Evolutionary conservation across 2,113 vertebrate species (phyloP).

Genomic region (Scophthalmus maximus): DNA sequence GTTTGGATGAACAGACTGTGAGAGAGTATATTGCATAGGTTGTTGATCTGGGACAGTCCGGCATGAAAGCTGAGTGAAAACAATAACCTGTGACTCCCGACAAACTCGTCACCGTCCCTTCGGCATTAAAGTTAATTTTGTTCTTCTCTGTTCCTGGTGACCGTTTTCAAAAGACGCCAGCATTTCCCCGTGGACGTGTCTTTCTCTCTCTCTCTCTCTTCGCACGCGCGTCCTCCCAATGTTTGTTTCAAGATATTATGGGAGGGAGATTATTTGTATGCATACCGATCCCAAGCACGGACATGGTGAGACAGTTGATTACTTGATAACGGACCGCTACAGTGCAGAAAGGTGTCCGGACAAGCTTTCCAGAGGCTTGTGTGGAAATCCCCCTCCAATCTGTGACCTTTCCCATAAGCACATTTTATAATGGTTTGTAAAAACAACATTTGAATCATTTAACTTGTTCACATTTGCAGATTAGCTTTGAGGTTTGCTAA

Average conservation of each 20-base stretch:
- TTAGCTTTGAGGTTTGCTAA: constrained; percentile 60
- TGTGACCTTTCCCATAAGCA: constrained; percentile 29
- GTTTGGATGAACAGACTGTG: constrained; percentile 53
- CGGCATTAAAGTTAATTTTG: constrained; percentile 34
- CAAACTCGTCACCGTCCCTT: constrained; percentile 9
- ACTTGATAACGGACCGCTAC: constrained; percentile 10
- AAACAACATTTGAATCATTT: constrained; percentile 69
- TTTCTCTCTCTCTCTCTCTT: too few relatives aligned
- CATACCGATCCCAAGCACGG: constrained; percentile 31
- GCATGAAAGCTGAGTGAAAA: constrained; percentile 53
- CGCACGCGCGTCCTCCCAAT: constrained; percentile 19
- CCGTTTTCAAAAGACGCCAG: neutral
- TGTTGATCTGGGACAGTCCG: constrained; percentile 68
- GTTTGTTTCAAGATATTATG: constrained; percentile 22
- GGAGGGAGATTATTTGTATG: constrained; percentile 3
- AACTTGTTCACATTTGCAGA: constrained; percentile 65
- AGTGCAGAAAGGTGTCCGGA: constrained; percentile 10
- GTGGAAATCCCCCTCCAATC: constrained; percentile 21
- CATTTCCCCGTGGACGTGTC: too few relatives aligned
- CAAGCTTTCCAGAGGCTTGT: constrained; percentile 19
- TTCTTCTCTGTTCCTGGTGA: constrained; percentile 34
- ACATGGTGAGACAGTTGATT: constrained; percentile 28
- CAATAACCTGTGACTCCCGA: constrained; percentile 32
- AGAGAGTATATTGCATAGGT: constrained; percentile 78
- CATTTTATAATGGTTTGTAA: constrained; percentile 61